phyloP scores from a whole-genome alignment of 2,113 vertebrate species.

The Aythya baeri region DNA sequence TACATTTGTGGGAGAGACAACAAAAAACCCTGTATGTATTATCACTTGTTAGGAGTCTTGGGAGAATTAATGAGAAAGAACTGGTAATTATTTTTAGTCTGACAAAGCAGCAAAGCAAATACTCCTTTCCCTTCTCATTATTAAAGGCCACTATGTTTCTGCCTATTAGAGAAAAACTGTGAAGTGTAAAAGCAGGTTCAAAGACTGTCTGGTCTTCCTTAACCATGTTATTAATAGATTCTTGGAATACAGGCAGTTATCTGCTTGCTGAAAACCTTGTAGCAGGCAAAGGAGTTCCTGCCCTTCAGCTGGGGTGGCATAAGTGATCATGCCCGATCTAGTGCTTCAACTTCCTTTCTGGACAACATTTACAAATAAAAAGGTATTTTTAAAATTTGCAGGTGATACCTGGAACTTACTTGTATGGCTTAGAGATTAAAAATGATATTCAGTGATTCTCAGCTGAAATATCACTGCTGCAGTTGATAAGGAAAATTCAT shows the following conservation, averaged over 20 bases:
- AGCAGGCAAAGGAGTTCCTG: neutral
- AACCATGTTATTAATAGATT: neutral
- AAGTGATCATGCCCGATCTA: neutral
- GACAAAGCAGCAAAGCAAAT: neutral
- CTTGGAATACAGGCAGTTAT: slow-evolving; percentile 1
- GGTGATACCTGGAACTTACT: neutral
- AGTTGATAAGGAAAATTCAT: neutral
- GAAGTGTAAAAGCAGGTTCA: neutral
- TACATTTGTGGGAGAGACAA: neutral
- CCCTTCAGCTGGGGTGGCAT: neutral
- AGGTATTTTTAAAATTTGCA: neutral
- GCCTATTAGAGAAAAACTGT: neutral
- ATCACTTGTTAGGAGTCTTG: neutral
- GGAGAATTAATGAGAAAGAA: neutral
- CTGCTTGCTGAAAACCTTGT: neutral
- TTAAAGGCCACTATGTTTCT: neutral
- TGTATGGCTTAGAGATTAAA: neutral
- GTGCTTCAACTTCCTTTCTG: neutral
- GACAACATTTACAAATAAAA: neutral
- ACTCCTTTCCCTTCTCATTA: neutral
- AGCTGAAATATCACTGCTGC: neutral
- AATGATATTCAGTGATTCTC: neutral
- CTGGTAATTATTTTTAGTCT: neutral
- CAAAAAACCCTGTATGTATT: neutral
- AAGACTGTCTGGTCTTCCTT: neutral